Evolutionary conservation across 2,797 vertebrate species (phyloP), one percentile per base, ranked within the genome.

Genomic region (Bryconaethiops microstoma): DNA sequence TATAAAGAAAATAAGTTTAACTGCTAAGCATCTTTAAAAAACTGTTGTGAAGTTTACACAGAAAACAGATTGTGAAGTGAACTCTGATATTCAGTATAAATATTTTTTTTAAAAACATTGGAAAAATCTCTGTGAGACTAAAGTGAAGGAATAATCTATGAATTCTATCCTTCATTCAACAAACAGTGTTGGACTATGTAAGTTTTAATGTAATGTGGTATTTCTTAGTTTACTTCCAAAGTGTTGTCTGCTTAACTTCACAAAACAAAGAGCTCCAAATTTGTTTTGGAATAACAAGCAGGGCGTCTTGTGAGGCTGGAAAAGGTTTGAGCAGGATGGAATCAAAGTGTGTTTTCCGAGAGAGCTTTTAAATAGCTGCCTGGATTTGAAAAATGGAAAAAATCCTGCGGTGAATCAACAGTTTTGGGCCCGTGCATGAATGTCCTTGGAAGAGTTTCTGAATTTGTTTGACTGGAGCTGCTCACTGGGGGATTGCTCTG

Each of bases 371-470:
- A 52, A 70, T 52, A 50, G 10, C 5, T 0, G 10, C 17, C 21
- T 68, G 42, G 39, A 45, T 45, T 8, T 69, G 42, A 50, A 48
- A 69, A 69, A 45, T 48, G 42, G 67, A 50, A 48, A 45, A 69
- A 69, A 25, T 48, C 40, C 42, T 23, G 67, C n/a, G 12, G 67
- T 45, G 48, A 17, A 29, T 70, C 68, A 50, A 25, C 48, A 29
- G 29, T 7, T 35, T 39, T 63, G 23, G 35, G 62, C 1, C 16
- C 2, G 7, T 29, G 21, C 21, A 4, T 17, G 23, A 23, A 2
- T 70, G 12, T 70, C 45, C 25, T 29, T 29, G 13, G 45, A 25
- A 54, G 23, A 25, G 48, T 45, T 25, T 29, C 13, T 52, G 45
- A 13, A 5, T 23, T 45, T 50, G 21, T 52, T 71, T 52, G 48